Conservation (phyloP, 1,140 invertebrate genomes). For the Zaprionus camerounensis region DNA sequence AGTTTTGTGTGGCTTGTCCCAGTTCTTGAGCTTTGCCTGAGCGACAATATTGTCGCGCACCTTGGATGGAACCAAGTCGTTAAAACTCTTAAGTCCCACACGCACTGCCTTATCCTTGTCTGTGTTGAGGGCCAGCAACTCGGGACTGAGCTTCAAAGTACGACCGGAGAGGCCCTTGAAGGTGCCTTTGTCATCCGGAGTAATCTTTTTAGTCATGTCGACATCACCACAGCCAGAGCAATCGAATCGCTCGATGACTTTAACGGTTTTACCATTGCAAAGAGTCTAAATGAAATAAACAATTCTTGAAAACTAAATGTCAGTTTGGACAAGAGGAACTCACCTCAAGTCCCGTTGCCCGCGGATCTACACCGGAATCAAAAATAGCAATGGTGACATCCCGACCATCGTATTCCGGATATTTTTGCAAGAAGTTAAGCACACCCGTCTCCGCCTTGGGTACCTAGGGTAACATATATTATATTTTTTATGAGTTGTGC, state of each 20-base stretch:
- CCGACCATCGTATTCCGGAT: slow-evolving; percentile 97
- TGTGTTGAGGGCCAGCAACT: slow-evolving; percentile 64
- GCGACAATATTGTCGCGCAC: slow-evolving; percentile 93
- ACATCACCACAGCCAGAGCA: slow-evolving; percentile 98
- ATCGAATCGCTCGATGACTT: slow-evolving; percentile 97
- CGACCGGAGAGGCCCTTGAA: slow-evolving; percentile 95
- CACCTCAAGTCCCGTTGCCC: slow-evolving; percentile 96
- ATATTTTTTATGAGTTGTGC: not conserved
- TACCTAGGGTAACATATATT: slow-evolving; percentile 76
- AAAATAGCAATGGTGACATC: slow-evolving; percentile 97
- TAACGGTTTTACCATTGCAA: slow-evolving; percentile 89
- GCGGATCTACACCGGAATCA: slow-evolving; percentile 98
- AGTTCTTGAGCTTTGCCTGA: slow-evolving; percentile 92
- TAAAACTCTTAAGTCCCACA: slow-evolving; percentile 94
- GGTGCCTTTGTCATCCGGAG: slow-evolving; percentile 88
- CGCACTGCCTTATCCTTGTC: slow-evolving; percentile 89
- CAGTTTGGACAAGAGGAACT: slow-evolving; percentile 48
- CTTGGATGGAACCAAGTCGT: slow-evolving; percentile 93
- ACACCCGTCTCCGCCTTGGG: slow-evolving; percentile 99
- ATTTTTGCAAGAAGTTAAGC: slow-evolving; percentile 93
- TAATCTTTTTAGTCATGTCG: slow-evolving; percentile 93
- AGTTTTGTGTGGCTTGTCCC: slow-evolving; percentile 93
- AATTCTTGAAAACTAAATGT: slow-evolving; percentile 2
- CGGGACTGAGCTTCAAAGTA: slow-evolving; percentile 88
- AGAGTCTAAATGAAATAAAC: slow-evolving; percentile 87